Evolutionary conservation across 2,888 invertebrate genomes (phyloP), one percentile per base, ranked within the genome.

Genomic region (Limnephilus rhombicus): DNA sequence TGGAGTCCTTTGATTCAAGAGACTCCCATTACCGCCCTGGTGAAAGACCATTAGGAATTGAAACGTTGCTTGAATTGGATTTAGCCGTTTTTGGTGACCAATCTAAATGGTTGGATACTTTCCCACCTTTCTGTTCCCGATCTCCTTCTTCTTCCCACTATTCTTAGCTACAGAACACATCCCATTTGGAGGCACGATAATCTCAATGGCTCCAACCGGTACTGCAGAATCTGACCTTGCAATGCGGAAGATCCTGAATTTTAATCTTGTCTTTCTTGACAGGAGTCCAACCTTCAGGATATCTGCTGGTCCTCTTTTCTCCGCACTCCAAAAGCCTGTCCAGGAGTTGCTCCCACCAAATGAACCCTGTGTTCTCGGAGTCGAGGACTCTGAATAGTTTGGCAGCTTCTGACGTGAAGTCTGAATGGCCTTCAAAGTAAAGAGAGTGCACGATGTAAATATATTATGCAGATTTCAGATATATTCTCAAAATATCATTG

Each of bases 291-390:
- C 94, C 94, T 0, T 94, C 94, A 0, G 81, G 90, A 82, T 95
- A 94, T 0, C 95, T 94, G 45, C 95, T 94, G n/a, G 95, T 95
- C 93, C 94, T 94, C 93, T 94, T 94, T 0, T 95, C 95, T 0
- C 95, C 95, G 0, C 94, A 94, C 0, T 94, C 95, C 53, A 95
- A 95, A 12, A 96, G 94, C 24, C 95, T 94, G 29, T 94, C 94
- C 37, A 96, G 94, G 83, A 96, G 94, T 94, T 95, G 95, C 3
- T 95, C 92, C 96, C 96, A 96, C 94, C 95, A 95, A n/a, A 96
- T 95, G 88, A 94, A 95, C 0, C 96, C 95, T 24, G 94, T 95
- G 92, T 94, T 94, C 93, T 96, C 95, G 31, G 95, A 94, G 93
- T 96, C 96, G 82, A 96, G 94, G 0, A 95, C 94, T 1, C 94